Percentiles rank a stretch among this genome's conserved stretches.
Conservation (phyloP, 2,797 vertebrate species). For the Benthosema pterotum region DNA sequence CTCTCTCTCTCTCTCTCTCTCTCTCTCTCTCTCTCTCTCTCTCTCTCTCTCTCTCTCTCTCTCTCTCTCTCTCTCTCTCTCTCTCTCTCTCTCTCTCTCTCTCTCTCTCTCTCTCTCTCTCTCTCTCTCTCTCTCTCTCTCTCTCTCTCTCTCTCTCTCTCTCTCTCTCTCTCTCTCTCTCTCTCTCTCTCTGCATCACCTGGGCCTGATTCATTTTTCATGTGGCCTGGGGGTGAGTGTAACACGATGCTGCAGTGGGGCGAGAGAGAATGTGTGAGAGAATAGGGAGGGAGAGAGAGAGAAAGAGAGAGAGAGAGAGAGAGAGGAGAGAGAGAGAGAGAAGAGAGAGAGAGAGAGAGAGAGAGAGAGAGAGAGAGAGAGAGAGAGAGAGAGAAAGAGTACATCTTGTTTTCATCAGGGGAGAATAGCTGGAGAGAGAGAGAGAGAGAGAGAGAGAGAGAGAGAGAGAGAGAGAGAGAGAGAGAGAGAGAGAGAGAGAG, state of each 20-base stretch:
- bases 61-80: slow-evolving; percentile 12
- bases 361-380: slow-evolving; percentile 13
- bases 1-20: slow-evolving; percentile 16
- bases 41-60: slow-evolving; percentile 35
- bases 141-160: slow-evolving; percentile 12
- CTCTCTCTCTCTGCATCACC: slow-evolving; percentile 53
- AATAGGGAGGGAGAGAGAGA: neutral
- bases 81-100: slow-evolving; percentile 19
- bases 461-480: slow-evolving; percentile 14
- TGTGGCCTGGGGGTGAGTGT: slow-evolving; percentile 66
- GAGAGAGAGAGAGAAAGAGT: slow-evolving; percentile 29
- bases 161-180: too few relatives aligned
- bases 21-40: too few relatives aligned
- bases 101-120: slow-evolving; percentile 26
- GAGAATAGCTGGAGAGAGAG: slow-evolving; percentile 46
- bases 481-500: slow-evolving; percentile 30
- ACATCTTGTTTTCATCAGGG: slow-evolving; percentile 60
- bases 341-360: neutral
- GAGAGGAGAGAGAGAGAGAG: slow-evolving; percentile 16
- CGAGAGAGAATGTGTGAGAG: slow-evolving; percentile 36
- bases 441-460: neutral
- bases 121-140: slow-evolving; percentile 16
- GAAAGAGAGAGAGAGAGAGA: neutral
- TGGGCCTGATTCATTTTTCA: slow-evolving; percentile 74
- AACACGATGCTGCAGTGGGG: slow-evolving; percentile 62